Percentiles rank a stretch among this genome's conserved stretches.
phyloP scores from a whole-genome alignment of 2,797 vertebrate genomes.

The Sebastes itinus region DNA sequence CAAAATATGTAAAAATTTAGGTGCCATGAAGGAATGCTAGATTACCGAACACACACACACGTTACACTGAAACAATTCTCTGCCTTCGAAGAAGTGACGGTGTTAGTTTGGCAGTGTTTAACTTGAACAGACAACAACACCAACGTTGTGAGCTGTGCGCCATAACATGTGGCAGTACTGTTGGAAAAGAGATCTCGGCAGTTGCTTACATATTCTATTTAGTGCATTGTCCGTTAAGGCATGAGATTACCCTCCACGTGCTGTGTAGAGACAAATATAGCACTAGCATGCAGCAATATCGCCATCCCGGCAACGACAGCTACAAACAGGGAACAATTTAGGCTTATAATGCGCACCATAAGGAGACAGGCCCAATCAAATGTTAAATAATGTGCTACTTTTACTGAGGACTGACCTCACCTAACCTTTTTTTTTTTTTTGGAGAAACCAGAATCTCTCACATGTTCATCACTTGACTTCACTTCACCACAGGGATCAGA shows the following conservation, averaged over 20 bases:
- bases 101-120: slow-evolving; percentile 79
- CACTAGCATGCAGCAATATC: slow-evolving; percentile 79
- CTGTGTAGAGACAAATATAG: slow-evolving; percentile 80
- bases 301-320: slow-evolving; percentile 74
- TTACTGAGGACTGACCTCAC: slow-evolving; percentile 55
- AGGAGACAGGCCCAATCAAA: slow-evolving; percentile 71
- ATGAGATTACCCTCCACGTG: slow-evolving; percentile 81
- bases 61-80: slow-evolving; percentile 68
- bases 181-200: slow-evolving; percentile 79
- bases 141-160: slow-evolving; percentile 71
- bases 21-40: slow-evolving; percentile 80
- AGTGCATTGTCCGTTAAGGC: slow-evolving; percentile 84
- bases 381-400: slow-evolving; percentile 72
- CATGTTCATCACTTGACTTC: slow-evolving; percentile 31
- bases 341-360: slow-evolving; percentile 69
- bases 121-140: slow-evolving; percentile 72
- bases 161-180: slow-evolving; percentile 73
- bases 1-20: slow-evolving; percentile 80
- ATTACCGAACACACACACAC: slow-evolving; percentile 65
- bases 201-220: slow-evolving; percentile 79
- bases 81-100: slow-evolving; percentile 69
- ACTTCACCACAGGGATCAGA: slow-evolving; percentile 39
- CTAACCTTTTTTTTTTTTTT: neutral
- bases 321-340: slow-evolving; percentile 75
- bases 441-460: slow-evolving; percentile 32